Base-by-base conservation (phyloP, 2,888 invertebrate genomes). In the Synanthedon andrenaeformis region DNA sequence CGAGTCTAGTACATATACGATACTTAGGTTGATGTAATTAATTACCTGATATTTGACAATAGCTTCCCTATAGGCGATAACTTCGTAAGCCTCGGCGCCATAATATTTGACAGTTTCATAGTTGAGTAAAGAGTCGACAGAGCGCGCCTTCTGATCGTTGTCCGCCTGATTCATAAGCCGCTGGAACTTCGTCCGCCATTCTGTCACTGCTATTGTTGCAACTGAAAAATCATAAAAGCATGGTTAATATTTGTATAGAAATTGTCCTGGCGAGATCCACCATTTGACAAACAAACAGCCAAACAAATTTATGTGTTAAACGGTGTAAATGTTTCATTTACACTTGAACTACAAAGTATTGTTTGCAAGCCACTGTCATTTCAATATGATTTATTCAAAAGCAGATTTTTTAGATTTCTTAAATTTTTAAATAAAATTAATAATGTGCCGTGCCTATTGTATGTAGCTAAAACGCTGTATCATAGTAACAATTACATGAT, bases 61-160 rank as follows among this genome's bases (percentile, higher is more conserved):
- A n/a, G 97, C 93, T 14, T 92, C 92, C 59, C 91, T 89, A 72
- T 97, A 99, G 11, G 93, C 90, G 12, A 93, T 82, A 0, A 96
- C 95, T 88, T 99, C 99, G 79, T 96, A 98, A 1, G 90, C 74
- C 75, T 99, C 98, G 1, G 97, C 97, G 4, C 96, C 96, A 74
- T 98, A 99, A 82, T 99, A 99, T 76, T 99, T 99, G 0, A 98
- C 99, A 1, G 99, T 99, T 87, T 99, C 99, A 82, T 97, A 99
- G 86, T 99, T 99, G 12, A 99, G 89, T 53, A 99, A 83, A 0
- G 99, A 98, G 80, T 99, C 99, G 0, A 99, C 97, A 54, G 97
- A 97, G 56, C 94, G 91, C 4, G 97, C 95, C 66, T 96, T 93
- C 56, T 94, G 93, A 42, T 93, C 95, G 79, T 99, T 99, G 73